A percentile compares a stretch with the other conserved stretches of the same genome.
phyloP scores from a whole-genome alignment of 2,888 invertebrate genomes.

The Tetranychus truncatus region DNA sequence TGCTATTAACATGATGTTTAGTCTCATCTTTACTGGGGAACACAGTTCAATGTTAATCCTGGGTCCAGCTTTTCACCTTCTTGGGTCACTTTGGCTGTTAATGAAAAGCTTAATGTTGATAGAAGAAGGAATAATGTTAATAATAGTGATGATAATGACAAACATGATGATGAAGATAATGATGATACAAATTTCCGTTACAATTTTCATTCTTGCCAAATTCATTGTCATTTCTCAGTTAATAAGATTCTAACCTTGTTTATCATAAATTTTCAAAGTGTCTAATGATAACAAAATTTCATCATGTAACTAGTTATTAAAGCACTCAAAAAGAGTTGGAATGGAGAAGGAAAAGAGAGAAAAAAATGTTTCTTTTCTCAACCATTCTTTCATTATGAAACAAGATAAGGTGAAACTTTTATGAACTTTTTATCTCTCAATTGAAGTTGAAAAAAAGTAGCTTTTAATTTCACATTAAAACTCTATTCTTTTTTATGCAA shows the following conservation, averaged over 20 bases:
- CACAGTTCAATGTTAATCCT: too few relatives aligned
- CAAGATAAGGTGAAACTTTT: neutral
- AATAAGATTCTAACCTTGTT: neutral
- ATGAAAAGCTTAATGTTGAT: neutral
- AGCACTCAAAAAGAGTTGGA: neutral
- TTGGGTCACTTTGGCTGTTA: neutral
- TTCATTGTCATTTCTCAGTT: neutral
- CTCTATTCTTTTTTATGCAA: neutral
- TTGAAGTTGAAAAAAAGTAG: neutral
- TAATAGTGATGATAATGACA: neutral
- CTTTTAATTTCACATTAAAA: neutral
- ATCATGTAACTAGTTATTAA: neutral
- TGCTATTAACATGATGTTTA: too few relatives aligned
- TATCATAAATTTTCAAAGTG: too few relatives aligned
- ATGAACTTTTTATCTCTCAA: neutral
- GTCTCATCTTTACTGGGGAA: too few relatives aligned
- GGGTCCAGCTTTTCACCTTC: too few relatives aligned
- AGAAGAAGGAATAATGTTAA: neutral
- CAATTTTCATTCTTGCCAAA: neutral
- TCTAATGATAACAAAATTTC: neutral
- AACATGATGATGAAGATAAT: neutral
- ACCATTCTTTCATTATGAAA: neutral
- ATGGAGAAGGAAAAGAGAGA: neutral
- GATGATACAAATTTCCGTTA: neutral
- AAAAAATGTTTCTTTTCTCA: neutral